Percentiles rank a stretch among this genome's conserved stretches.
phyloP scores from a whole-genome alignment of 2,888 invertebrate species.

The Polia nebulosa region DNA sequence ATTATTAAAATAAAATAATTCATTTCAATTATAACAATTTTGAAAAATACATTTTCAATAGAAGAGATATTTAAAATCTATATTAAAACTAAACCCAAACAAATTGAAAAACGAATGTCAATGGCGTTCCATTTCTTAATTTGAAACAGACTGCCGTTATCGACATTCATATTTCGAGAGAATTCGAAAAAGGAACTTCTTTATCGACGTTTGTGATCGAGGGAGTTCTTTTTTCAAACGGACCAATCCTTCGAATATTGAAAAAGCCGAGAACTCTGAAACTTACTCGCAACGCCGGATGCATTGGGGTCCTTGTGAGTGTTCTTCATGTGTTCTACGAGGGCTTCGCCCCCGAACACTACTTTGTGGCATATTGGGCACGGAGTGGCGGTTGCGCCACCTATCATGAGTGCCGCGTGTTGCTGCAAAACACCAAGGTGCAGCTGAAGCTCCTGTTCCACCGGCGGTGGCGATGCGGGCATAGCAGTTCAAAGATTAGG shows the following conservation, averaged over 20 bases:
- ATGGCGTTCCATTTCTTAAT: conserved; percentile 55
- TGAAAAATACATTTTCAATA: conserved; percentile 60
- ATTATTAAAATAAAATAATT: conserved; percentile 56
- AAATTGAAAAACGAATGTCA: conserved; percentile 66
- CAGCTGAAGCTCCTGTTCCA: conserved; percentile 95
- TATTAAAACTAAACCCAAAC: conserved; percentile 63
- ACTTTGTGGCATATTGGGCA: conserved; percentile 98
- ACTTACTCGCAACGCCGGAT: conserved; percentile 97
- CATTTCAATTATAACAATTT: conserved; percentile 9
- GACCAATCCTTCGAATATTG: conserved; percentile 59
- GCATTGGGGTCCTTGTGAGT: conserved; percentile 98
- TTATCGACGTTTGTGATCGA: conserved; percentile 22
- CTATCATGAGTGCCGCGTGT: conserved; percentile 97
- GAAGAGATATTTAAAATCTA: conserved; percentile 65
- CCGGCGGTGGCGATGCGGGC: conserved; percentile 86
- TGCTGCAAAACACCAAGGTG: conserved; percentile 98
- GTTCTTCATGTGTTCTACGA: conserved; percentile 99
- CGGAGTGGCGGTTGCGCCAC: conserved; percentile 97
- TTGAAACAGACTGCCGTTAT: conserved; percentile 56
- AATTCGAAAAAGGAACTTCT: conserved; percentile 61
- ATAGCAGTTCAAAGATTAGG: conserved; percentile 88
- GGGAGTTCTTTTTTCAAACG: conserved; percentile 63
- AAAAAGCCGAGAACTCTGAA: conserved; percentile 75
- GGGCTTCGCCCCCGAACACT: conserved; percentile 97
- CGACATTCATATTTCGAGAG: conserved; percentile 66